Percentiles rank a stretch among this genome's conserved stretches.
phyloP scores from a whole-genome alignment of 2,797 vertebrate species.

The Coluber constrictor region DNA sequence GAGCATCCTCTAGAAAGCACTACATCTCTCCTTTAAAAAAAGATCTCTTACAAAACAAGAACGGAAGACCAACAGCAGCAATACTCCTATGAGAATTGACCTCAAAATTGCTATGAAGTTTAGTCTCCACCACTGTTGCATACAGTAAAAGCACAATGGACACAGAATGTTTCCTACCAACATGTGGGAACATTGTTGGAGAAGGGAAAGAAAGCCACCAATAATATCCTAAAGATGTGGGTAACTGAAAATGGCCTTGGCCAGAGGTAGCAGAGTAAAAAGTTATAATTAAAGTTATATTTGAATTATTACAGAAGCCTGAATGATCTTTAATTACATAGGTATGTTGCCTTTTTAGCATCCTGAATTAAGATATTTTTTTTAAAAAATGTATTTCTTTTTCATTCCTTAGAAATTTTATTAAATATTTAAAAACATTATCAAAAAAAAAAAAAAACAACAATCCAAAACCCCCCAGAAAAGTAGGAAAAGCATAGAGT shows the following conservation, averaged over 20 bases:
- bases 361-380: not conserved
- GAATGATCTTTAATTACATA: not conserved
- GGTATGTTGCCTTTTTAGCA: not conserved
- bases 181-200: not conserved
- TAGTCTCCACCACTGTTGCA: not conserved
- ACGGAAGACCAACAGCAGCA: not conserved
- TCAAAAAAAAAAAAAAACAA: not conserved
- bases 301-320: not conserved
- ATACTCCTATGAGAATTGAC: not conserved
- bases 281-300: not conserved
- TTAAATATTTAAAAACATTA: not conserved
- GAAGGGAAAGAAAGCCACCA: not conserved
- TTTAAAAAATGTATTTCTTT: not conserved
- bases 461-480: not conserved
- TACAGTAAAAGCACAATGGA: not conserved
- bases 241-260: not conserved
- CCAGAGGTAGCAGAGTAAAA: not conserved
- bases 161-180: not conserved
- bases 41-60: not conserved
- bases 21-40: not conserved
- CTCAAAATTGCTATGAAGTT: not conserved
- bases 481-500: not conserved
- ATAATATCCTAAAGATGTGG: not conserved
- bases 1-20: not conserved
- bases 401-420: not conserved